Evolutionary conservation across 64 coral and sea anemone genomes (phyloP), one percentile per base, ranked within the genome.

Genomic region (Pocillopora damicornis): DNA sequence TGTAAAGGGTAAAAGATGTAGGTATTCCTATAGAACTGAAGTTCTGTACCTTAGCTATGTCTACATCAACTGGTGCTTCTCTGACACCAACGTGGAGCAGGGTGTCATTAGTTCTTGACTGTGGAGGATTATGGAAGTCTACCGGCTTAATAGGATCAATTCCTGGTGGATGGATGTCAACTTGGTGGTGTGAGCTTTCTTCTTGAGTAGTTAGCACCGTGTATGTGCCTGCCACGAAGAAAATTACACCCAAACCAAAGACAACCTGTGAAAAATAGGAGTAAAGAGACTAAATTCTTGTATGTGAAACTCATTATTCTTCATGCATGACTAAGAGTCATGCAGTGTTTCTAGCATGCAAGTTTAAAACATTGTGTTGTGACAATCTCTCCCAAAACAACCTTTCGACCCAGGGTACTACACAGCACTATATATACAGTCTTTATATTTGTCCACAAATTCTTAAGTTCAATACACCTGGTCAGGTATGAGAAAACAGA

Each of bases 161-260:
- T n/a, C 80, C 60, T 77, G 89, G 88, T 58, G 88, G 87, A 59
- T 88, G 91, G 11, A 86, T 56, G 37, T 87, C 74, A 35, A 87
- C 74, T 51, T 74, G 74, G 37, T 93, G 35, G 79, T 87, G 87
- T 71, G 86, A 74, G 58, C 51, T 73, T 81, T 68, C 89, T 26
- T 81, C 86, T 64, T 71, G 51, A 69, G 74, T 25, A 51, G 77
- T 93, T 15, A 98, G 88, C 34, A 98, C 91, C 38, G 91, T 87
- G 72, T 93, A 93, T 35, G 91, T 98, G 42, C 95, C 91, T 30
- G 83, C 92, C 35, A 98, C 67, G 12, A 98, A 90, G 57, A 92
- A 98, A 9, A 91, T 75, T 15, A 94, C 61, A 30, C 95, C 95
- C 15, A 98, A 60, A 23, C 66, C 79, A 11, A 94, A 67, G 45